phyloP scores from a whole-genome alignment of 2,797 vertebrate genomes.

The Urocyon cinereoargenteus region DNA sequence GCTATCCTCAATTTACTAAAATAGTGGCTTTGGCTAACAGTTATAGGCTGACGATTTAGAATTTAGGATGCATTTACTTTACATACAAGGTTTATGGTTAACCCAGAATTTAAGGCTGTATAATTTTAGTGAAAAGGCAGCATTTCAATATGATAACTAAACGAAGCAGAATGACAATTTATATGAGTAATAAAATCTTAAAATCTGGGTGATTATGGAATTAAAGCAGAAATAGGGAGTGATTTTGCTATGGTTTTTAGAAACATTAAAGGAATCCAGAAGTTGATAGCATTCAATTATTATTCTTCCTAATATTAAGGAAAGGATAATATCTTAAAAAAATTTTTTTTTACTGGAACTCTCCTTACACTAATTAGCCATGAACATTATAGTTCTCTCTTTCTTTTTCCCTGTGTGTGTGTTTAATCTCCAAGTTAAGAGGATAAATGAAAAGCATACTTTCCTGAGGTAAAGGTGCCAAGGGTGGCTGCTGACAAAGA shows the following conservation, averaged over 20 bases:
- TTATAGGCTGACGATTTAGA: neutral
- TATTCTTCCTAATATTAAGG: neutral
- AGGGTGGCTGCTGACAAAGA: neutral
- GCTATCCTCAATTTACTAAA: neutral
- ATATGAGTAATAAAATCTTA: neutral
- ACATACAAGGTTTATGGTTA: neutral
- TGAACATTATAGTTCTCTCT: neutral
- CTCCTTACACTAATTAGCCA: neutral
- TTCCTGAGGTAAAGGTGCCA: neutral
- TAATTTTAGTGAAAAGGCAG: neutral
- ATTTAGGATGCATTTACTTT: neutral
- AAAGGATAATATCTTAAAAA: neutral
- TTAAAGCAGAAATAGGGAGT: neutral
- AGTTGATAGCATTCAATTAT: neutral
- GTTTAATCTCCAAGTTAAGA: neutral
- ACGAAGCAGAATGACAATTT: neutral
- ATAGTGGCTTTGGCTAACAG: neutral
- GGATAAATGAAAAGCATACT: neutral
- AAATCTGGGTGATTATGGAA: neutral
- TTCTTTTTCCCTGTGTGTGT: accelerated
- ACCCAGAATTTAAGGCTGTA: neutral
- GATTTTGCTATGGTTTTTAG: neutral
- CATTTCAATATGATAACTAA: neutral
- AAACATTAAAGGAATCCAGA: neutral
- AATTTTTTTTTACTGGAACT: neutral